Evolutionary conservation across 2,888 invertebrate genomes (phyloP).

Genomic region (Drosophila yooni): DNA sequence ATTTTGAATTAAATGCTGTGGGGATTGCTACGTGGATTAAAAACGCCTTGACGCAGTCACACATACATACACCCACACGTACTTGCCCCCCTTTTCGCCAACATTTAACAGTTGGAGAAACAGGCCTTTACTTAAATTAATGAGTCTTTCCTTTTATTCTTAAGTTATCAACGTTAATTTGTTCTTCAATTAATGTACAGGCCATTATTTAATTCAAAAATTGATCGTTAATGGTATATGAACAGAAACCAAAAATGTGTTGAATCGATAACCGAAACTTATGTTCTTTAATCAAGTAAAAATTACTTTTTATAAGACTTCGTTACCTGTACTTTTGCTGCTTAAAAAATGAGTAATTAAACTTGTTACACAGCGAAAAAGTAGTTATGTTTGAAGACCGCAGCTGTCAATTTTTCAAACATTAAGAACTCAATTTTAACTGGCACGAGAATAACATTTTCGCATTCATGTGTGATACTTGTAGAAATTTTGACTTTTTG

Average conservation of each 20-base stretch:
- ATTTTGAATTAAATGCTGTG: conserved; percentile 48
- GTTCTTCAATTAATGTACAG: background rate
- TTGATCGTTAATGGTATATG: background rate
- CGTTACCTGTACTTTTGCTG: background rate
- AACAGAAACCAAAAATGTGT: no score
- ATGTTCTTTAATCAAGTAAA: background rate
- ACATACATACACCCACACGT: background rate
- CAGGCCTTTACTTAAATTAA: background rate
- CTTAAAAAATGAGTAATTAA: background rate
- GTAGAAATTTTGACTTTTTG: background rate
- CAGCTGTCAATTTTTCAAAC: background rate
- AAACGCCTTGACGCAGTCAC: conserved; percentile 22
- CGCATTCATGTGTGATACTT: background rate
- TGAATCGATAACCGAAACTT: no score
- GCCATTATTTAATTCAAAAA: background rate
- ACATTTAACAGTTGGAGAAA: background rate
- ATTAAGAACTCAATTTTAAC: background rate
- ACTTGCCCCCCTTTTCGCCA: background rate
- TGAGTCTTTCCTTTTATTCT: background rate
- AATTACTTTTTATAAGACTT: background rate
- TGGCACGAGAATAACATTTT: background rate
- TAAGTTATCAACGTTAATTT: background rate
- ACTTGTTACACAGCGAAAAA: no score
- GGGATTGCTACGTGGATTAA: conserved; percentile 18
- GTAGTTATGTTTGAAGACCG: background rate